Percentiles rank a stretch among this genome's conserved stretches.
Conservation (phyloP, 2,888 invertebrate genomes). For the Lottia gigantea region DNA sequence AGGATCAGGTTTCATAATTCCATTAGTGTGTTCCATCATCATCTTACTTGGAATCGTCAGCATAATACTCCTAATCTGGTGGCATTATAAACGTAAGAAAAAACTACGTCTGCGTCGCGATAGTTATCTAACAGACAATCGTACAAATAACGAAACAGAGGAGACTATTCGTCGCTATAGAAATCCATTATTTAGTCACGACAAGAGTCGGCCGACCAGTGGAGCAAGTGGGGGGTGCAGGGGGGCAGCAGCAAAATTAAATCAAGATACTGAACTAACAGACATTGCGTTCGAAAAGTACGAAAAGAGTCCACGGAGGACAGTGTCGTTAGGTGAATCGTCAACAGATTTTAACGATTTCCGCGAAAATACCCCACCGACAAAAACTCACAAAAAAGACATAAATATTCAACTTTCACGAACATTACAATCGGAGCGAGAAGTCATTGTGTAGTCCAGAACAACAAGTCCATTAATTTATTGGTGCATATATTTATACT, state of each 20-base stretch:
- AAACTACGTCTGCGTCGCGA: constrained; percentile 65
- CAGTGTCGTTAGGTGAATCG: constrained; percentile 41
- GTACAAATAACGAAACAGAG: constrained; percentile 92
- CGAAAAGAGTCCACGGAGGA: constrained; percentile 54
- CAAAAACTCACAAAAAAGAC: constrained; percentile 51
- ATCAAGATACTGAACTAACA: constrained; percentile 72
- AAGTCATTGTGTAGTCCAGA: constrained; percentile 48
- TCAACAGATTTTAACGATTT: constrained; percentile 51
- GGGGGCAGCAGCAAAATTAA: constrained; percentile 51
- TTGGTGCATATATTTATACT: constrained; percentile 2
- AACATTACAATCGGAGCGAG: constrained; percentile 45
- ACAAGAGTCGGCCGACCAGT: constrained; percentile 65
- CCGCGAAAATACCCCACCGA: constrained; percentile 42
- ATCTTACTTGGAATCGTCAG: constrained; percentile 53
- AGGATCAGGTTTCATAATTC: constrained; percentile 50
- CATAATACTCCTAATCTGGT: constrained; percentile 63
- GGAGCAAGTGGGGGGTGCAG: constrained; percentile 51
- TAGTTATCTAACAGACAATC: constrained; percentile 72
- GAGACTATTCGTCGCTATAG: constrained; percentile 86
- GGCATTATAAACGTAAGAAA: constrained; percentile 73
- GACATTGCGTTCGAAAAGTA: constrained; percentile 68
- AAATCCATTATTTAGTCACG: constrained; percentile 80
- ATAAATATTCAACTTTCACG: constrained; percentile 54
- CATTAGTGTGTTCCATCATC: constrained; percentile 60
- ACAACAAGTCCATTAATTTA: not conserved